Evolutionary conservation across 1,140 invertebrate species (phyloP), one percentile per base, ranked within the genome.

Genomic region (Neotoxoptera formosana): DNA sequence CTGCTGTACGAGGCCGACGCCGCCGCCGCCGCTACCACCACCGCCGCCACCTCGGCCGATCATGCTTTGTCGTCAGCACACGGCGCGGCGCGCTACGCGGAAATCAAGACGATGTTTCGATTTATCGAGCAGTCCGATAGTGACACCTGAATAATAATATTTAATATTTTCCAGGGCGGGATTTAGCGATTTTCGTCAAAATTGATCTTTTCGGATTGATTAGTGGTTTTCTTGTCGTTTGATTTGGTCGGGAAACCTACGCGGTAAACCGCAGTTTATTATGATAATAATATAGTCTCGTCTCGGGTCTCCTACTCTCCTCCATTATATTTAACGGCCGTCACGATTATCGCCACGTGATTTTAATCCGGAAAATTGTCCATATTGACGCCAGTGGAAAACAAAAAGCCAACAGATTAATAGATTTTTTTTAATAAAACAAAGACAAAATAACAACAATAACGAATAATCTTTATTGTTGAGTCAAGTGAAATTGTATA

Each of bases 291-390:
- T 67, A 20, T 76, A 30, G 7, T 76, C 60, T 30, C 30, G 60
- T 67, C 60, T 67, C 30, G n/a, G 60, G 60, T n/a, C 41, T 41
- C 41, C 84, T 86, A 41, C 34, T n/a, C 41, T 41, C 41, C 84
- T 86, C 84, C 34, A 14, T 30, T 47, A 86, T 47, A 1, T 76
- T 86, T 30, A 30, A 86, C 25, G 84, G 45, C 45, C 2, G 47
- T 88, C 47, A n/a, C 86, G 45, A 88, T 88, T 51, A 87, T 47
- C 30, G 47, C 47, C 36, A 21, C 2, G 30, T 48, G 17, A 88
- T n/a, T 88, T 34, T 48, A 48, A 88, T 88, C 47, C 86, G 86
- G 84, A 88, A 88, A 88, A 88, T 88, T 88, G 30, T 20, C n/a
- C 45, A 20, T 21, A 51, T 48, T 87, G 47, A 88, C 47, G 47